Percentiles rank a stretch among this genome's conserved stretches.
Conservation (phyloP, 2,888 invertebrate genomes). For the Leucophora obtusa region DNA sequence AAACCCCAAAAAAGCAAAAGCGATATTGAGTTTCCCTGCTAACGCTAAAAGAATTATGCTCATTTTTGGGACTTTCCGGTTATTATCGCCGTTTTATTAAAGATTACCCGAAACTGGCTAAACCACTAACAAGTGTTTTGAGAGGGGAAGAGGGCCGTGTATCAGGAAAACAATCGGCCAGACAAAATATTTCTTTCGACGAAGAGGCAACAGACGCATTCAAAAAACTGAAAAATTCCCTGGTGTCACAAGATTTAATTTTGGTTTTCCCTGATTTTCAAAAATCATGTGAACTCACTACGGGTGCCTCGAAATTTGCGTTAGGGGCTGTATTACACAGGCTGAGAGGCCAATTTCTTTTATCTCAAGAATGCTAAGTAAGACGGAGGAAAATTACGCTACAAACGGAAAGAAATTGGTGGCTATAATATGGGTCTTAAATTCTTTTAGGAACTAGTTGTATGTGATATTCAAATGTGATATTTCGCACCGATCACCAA, state of each 20-base stretch:
- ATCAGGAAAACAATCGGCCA: conserved; percentile 12
- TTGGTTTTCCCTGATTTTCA: conserved; percentile 5
- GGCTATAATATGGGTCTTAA: conserved; percentile 41
- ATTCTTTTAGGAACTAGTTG: conserved; percentile 5
- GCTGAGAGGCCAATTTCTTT: conserved; percentile 38
- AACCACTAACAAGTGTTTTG: conserved; percentile 44
- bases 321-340: conserved; percentile 38
- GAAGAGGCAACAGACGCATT: neutral
- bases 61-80: conserved; percentile 57
- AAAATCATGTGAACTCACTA: conserved; percentile 32
- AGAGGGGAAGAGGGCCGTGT: conserved; percentile 30
- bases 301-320: conserved; percentile 44
- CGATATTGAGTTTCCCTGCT: conserved; percentile 41
- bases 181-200: neutral
- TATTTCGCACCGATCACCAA: conserved; percentile 25
- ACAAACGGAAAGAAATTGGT: conserved; percentile 55
- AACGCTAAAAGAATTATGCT: conserved; percentile 56
- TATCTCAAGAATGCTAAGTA: conserved; percentile 28
- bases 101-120: conserved; percentile 40
- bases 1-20: conserved; percentile 58
- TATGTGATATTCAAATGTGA: conserved; percentile 6
- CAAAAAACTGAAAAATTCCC: conserved; percentile 9
- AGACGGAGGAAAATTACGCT: conserved; percentile 35
- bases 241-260: conserved; percentile 10
- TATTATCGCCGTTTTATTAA: conserved; percentile 24